A percentile compares a stretch with the other conserved stretches of the same genome.
These are phyloP conservation scores for Arenaria interpres DNA, from an alignment of 2,113 vertebrate genomes.

Conservation along the genomic window DNA sequence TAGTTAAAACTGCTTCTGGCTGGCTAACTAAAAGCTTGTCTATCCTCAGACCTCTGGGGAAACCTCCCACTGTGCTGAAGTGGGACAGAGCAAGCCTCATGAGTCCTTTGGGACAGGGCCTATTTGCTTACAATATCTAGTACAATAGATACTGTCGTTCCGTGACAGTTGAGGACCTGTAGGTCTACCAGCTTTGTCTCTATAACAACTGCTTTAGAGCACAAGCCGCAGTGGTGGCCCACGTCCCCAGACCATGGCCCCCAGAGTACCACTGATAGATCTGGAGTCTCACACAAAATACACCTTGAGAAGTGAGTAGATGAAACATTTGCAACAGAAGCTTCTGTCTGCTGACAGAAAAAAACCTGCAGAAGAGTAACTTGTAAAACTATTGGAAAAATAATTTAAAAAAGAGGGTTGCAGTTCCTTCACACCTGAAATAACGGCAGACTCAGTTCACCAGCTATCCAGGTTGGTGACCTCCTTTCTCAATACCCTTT, in stretches of 20 bases:
- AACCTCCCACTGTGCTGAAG: neutral
- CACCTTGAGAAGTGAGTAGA: neutral
- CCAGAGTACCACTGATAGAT: neutral
- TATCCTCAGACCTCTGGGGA: neutral
- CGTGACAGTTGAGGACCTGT: rapidly evolving
- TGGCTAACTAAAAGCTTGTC: neutral
- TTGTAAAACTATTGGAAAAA: neutral
- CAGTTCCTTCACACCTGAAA: neutral
- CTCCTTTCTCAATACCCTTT: neutral
- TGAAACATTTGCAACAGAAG: neutral
- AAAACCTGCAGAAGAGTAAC: neutral
- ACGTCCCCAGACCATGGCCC: neutral
- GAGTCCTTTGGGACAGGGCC: neutral
- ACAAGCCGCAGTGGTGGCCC: neutral
- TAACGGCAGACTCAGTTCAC: neutral
- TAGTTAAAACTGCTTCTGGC: neutral
- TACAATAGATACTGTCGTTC: neutral
- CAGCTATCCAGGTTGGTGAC: neutral
- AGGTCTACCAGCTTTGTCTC: neutral
- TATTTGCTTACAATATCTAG: neutral
- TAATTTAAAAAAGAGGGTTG: neutral
- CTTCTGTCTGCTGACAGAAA: neutral
- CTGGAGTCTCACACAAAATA: neutral
- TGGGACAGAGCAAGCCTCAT: neutral
- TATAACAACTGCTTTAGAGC: neutral